Evolutionary conservation across 2,113 vertebrate genomes (phyloP), one percentile per base, ranked within the genome.

Genomic region (Thalassoma bifasciatum): DNA sequence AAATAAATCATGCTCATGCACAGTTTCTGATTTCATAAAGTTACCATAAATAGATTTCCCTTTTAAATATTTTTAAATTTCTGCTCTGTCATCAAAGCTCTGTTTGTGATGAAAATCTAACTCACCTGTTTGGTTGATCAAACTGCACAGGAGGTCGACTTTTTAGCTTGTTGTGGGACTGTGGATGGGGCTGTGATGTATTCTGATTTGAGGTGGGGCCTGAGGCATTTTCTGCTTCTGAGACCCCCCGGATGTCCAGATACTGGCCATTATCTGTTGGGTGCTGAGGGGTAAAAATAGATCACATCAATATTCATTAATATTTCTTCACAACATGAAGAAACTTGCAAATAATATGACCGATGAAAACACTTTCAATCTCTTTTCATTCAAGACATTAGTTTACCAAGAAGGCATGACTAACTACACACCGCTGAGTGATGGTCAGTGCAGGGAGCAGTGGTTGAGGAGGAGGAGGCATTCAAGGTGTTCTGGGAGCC

Each of bases 81-180:
- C 8, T n/a, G n/a, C n/a, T 30, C 30, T 30, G 30, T 30, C 30
- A 30, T 30, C 3, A 30, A 30, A 6, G 30, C 30, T 30, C 30
- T 6, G 6, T 58, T 14, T 37, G 36, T 17, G 11, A 17, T 23
- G 37, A 4, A 26, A 51, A 26, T 34, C 72, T 3, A 8, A 69
- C 95, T 93, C 72, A 98, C 98, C 98, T 96, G 89, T 99, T 98
- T 1, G 98, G 97, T 77, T 96, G 96, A 92, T 98, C 95, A 64
- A 98, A 99, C 79, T 95, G 92, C 56, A 95, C 93, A 44, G 92
- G 84, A 66, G 82, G 89, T 90, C 95, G 95, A 88, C 85, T 91
- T 68, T 86, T 94, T 83, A 92, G 94, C 92, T 86, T 90, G 81
- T 71, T 93, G 92, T 93, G 93, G 91, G 83, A 75, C 52, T 85